Evolutionary conservation across 2,888 invertebrate species (phyloP).

Genomic region (Tillus elongatus): DNA sequence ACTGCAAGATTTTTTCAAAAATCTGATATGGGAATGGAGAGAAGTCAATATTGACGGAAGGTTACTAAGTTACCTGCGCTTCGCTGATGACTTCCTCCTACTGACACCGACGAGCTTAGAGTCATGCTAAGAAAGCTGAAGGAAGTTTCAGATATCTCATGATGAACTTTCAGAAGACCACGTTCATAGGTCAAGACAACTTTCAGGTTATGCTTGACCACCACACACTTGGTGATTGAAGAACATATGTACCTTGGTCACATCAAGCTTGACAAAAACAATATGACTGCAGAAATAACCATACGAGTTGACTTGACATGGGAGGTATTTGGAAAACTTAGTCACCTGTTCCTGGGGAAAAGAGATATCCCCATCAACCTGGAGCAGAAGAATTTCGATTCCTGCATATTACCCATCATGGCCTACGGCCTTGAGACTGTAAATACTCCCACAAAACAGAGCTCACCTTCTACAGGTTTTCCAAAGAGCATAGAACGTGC

Average conservation of each 20-base stretch:
- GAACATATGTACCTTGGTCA: background rate
- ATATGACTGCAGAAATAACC: slow-evolving; percentile 8
- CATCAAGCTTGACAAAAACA: slow-evolving; percentile 9
- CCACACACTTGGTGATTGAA: too few species aligned
- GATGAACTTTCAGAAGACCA: too few species aligned
- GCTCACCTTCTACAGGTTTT: too few species aligned
- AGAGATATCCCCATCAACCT: slow-evolving; percentile 12
- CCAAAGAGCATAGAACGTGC: slow-evolving; percentile 9
- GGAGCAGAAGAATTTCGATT: slow-evolving; percentile 5
- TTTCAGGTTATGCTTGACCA: too few species aligned
- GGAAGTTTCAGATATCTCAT: too few species aligned
- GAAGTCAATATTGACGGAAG: background rate
- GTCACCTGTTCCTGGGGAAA: slow-evolving; percentile 8
- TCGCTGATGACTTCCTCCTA: background rate
- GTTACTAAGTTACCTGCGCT: background rate
- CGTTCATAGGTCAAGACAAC: too few species aligned
- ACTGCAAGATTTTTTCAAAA: background rate
- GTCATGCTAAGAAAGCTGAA: too few species aligned
- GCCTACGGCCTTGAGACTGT: slow-evolving; percentile 7
- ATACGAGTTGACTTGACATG: slow-evolving; percentile 7
- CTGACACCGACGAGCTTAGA: too few species aligned
- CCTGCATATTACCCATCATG: background rate
- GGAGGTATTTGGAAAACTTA: slow-evolving; percentile 9
- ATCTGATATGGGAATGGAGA: background rate
- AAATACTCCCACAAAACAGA: too few species aligned